phyloP scores from a whole-genome alignment of 2,113 vertebrate genomes.

The Herpailurus yagouaroundi region DNA sequence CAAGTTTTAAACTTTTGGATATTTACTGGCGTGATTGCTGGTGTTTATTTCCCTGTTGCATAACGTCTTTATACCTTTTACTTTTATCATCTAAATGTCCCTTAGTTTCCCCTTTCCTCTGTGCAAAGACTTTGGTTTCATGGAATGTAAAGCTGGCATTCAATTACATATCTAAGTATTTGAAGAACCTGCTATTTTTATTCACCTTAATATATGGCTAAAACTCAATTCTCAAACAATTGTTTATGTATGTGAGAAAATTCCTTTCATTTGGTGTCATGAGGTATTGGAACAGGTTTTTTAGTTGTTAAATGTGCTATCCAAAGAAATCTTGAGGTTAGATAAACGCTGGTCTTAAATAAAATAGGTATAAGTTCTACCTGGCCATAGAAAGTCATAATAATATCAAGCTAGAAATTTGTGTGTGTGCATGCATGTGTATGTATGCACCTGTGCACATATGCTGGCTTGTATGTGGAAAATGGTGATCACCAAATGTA shows the following conservation, averaged over 20 bases:
- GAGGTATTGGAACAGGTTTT: neutral
- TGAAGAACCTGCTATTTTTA: neutral
- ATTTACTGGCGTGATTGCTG: neutral
- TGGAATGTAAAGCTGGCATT: neutral
- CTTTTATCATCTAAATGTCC: conserved; percentile 21
- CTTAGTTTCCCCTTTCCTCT: conserved; percentile 20
- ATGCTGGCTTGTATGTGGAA: neutral
- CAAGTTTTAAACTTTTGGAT: neutral
- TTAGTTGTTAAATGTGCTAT: neutral
- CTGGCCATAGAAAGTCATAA: neutral
- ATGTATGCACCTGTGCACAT: neutral
- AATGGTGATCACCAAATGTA: neutral
- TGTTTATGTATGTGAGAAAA: neutral
- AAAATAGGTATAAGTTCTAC: neutral
- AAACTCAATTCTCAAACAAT: conserved; percentile 32
- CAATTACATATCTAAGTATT: neutral
- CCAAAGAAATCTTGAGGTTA: neutral
- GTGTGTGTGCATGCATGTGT: neutral
- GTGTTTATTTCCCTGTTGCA: neutral
- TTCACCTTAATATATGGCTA: neutral
- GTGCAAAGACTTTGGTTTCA: neutral
- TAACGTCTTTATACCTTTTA: neutral
- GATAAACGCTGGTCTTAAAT: neutral
- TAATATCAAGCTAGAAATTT: neutral
- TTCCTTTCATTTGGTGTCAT: neutral